Evolutionary conservation across 1,140 invertebrate genomes (phyloP).

Genomic region (Conus betulinus): DNA sequence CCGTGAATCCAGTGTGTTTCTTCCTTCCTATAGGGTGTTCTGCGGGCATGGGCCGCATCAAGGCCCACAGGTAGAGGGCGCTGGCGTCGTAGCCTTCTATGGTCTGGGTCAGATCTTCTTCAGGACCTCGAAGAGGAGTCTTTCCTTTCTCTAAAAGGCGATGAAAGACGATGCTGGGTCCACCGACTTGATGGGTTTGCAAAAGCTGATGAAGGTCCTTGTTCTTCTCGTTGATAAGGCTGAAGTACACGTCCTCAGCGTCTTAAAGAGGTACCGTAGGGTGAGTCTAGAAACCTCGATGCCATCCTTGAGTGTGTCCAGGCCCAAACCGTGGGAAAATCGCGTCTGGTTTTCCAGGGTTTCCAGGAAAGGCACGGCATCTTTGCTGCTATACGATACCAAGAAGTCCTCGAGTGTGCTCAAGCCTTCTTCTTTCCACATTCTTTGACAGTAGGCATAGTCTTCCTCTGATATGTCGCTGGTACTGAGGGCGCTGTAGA

Average conservation of each 20-base stretch:
- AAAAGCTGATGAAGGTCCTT: slow-evolving; percentile 42
- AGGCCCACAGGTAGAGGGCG: no score
- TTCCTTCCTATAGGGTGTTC: no score
- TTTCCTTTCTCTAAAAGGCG: slow-evolving; percentile 44
- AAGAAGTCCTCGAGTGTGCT: slow-evolving; percentile 46
- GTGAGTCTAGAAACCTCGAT: slow-evolving; percentile 46
- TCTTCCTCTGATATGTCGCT: slow-evolving; percentile 43
- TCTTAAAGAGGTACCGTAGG: slow-evolving; percentile 45
- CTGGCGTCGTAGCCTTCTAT: slow-evolving; percentile 51
- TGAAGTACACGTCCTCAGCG: slow-evolving; percentile 32
- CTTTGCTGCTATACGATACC: slow-evolving; percentile 50
- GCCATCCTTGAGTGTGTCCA: slow-evolving; percentile 49
- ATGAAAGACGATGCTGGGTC: slow-evolving; percentile 49
- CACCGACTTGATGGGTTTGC: slow-evolving; percentile 39
- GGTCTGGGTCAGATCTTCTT: slow-evolving; percentile 2
- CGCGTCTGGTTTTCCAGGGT: slow-evolving; percentile 40
- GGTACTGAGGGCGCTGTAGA: slow-evolving; percentile 43
- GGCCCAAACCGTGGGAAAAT: slow-evolving; percentile 36
- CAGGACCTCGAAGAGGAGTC: slow-evolving; percentile 36
- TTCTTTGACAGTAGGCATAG: slow-evolving; percentile 18
- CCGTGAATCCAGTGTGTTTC: no score
- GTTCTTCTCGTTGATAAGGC: slow-evolving; percentile 39
- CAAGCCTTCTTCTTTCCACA: slow-evolving; percentile 47
- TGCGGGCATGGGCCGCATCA: no score
- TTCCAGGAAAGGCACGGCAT: slow-evolving; percentile 42